Conservation (phyloP, 2,797 vertebrate species). For the Caiman crocodilus region DNA sequence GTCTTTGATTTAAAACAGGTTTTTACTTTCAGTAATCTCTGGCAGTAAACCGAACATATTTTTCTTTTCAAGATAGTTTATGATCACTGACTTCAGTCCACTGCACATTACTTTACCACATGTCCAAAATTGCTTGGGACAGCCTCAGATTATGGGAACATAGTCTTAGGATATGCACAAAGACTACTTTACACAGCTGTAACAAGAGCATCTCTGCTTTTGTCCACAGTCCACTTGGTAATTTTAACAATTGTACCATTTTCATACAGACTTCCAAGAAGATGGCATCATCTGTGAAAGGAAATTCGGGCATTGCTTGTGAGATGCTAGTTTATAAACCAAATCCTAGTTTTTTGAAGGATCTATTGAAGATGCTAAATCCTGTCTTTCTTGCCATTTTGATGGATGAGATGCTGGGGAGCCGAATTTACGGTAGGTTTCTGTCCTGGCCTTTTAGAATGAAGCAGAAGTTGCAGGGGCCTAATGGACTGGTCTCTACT, state of each 20-base stretch:
- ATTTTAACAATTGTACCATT: background rate
- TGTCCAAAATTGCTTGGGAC: constrained; percentile 62
- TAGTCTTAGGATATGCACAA: constrained; percentile 40
- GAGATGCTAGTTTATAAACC: background rate
- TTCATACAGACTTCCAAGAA: constrained; percentile 41
- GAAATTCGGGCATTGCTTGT: background rate
- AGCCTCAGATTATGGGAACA: constrained; percentile 45
- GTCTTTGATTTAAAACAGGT: constrained; percentile 74
- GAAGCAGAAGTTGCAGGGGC: background rate
- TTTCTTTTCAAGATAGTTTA: constrained; percentile 74
- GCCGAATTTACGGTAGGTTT: background rate
- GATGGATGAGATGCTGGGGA: background rate
- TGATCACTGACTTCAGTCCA: constrained; percentile 71
- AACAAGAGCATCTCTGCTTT: constrained; percentile 35
- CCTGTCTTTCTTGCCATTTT: background rate
- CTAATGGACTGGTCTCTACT: background rate
- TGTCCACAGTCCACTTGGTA: constrained; percentile 37
- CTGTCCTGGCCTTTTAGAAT: background rate
- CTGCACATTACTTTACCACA: constrained; percentile 61
- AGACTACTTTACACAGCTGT: constrained; percentile 56
- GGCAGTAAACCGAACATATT: constrained; percentile 72
- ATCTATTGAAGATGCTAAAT: background rate
- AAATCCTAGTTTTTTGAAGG: background rate
- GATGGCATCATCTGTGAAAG: background rate
- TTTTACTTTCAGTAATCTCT: constrained; percentile 68